A percentile compares a stretch with the other conserved stretches of the same genome.
Evolutionary conservation across 35 echinoderm and acorn worm genomes (phyloP).

Genomic region (Strongylocentrotus purpuratus): DNA sequence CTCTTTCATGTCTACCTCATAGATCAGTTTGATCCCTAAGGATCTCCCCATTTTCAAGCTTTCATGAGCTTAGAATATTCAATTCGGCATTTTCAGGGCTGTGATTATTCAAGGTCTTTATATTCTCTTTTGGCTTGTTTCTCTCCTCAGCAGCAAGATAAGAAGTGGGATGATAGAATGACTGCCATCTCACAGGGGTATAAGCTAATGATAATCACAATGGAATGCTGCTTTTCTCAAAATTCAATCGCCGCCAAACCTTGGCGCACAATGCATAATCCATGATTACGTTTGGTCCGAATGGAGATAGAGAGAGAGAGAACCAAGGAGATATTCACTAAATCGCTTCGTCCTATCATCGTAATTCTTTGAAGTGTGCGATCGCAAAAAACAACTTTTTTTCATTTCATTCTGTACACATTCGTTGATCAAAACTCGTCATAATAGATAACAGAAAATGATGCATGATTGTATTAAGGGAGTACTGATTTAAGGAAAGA

Average conservation of each 20-base stretch:
- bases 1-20: not conserved
- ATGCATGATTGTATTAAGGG: too few relatives aligned
- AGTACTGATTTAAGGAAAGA: too few relatives aligned
- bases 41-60: not conserved
- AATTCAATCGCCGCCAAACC: not conserved
- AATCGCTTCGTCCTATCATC: too few relatives aligned
- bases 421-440: too few relatives aligned
- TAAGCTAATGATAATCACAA: not conserved
- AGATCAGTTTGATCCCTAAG: not conserved
- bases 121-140: not conserved
- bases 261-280: not conserved
- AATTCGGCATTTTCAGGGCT: not conserved
- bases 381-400: too few relatives aligned
- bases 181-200: not conserved
- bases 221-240: not conserved
- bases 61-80: not conserved
- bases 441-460: too few relatives aligned
- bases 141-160: not conserved
- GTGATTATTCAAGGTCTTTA: not conserved
- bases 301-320: slow-evolving; percentile 14
- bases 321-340: not conserved
- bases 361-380: too few relatives aligned
- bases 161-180: not conserved
- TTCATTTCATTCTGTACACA: too few relatives aligned
- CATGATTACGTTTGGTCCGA: not conserved